Evolutionary conservation across 2,797 vertebrate genomes (phyloP), one percentile per base, ranked within the genome.

Genomic region (Vultur gryphus): DNA sequence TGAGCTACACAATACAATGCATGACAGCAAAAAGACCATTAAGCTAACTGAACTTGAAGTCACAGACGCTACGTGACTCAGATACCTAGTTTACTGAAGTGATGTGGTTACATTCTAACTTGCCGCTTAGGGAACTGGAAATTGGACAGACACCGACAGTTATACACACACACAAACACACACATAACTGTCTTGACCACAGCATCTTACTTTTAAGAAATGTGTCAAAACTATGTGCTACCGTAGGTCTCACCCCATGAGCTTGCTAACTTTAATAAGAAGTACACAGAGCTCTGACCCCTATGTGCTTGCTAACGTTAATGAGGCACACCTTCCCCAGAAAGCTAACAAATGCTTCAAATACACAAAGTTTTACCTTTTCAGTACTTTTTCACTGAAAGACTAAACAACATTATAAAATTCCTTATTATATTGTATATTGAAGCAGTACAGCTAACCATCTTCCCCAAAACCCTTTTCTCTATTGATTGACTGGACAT

Each of bases 101-200:
- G n/a, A n/a, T 29, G 67, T 29, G 39, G 51, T 54, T 57, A 37
- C 9, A 18, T 33, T n/a, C 31, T 39, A 19, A 35, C 11, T 33
- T 17, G 6, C 15, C 18, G 12, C 39, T 48, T 28, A 3, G 21
- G 71, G 83, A 89, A 90, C 67, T 58, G 69, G 31, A 33, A 55
- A 61, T 6, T 58, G 39, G 29, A n/a, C 46, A 35, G 28, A 43
- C 26, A 5, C 7, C 13, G 11, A 41, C 13, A 87, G 58, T 43
- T 39, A 59, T 1, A 37, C 9, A n/a, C 29, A 41, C 1, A 6
- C 25, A 58, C 15, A 14, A 12, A 64, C 26, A 70, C 21, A 39
- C 18, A 57, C 0, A 3, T 3, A 15, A 65, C n/a, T 5, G 5
- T 6, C 43, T 64, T 1, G 0, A 72, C 9, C 62, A 87, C 54